Evolutionary conservation across 2,888 invertebrate species (phyloP), one percentile per base, ranked within the genome.

Genomic region (Lasius platythorax): DNA sequence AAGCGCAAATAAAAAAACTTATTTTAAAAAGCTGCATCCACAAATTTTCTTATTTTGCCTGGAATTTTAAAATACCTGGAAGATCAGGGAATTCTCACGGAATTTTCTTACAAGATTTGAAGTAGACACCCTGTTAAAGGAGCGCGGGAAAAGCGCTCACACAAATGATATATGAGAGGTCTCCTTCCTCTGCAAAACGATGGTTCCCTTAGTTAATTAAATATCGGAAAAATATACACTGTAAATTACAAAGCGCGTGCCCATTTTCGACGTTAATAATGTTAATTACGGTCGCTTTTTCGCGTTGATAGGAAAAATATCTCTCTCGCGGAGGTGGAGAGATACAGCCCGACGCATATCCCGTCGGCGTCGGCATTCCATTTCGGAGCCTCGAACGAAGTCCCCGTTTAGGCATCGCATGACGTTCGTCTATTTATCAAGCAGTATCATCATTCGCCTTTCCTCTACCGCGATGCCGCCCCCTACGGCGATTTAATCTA

Each of bases 401-500:
- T 90, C 89, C 91, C 93, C 94, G 93, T 94, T 94, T 94, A 93
- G 93, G 91, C 93, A 93, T 94, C 92, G 94, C 94, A 94, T 94
- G 94, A 94, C 92, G 92, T 92, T 93, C 93, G 92, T 94, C 94
- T 94, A 95, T 95, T 94, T 93, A 94, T 95, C 94, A 95, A 93
- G 91, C 92, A 92, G 94, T 93, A 94, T 94, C 94, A 94, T 94
- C 94, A 93, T 93, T 93, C 92, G 92, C 91, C 92, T 93, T 93
- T 92, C 50, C 92, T 91, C 89, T 90, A 87, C 89, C 89, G 90
- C 92, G 92, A 93, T 92, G 94, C 94, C 94, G 94, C 93, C 94
- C 94, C 95, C 94, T 93, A 92, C 88, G 94, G 95, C 95, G 94
- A 93, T 95, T 94, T 95, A 95, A 95, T 95, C 95, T 95, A 95